Evolutionary conservation across 2,797 vertebrate species (phyloP), one percentile per base, ranked within the genome.

Genomic region (Pogonophryne albipinna): DNA sequence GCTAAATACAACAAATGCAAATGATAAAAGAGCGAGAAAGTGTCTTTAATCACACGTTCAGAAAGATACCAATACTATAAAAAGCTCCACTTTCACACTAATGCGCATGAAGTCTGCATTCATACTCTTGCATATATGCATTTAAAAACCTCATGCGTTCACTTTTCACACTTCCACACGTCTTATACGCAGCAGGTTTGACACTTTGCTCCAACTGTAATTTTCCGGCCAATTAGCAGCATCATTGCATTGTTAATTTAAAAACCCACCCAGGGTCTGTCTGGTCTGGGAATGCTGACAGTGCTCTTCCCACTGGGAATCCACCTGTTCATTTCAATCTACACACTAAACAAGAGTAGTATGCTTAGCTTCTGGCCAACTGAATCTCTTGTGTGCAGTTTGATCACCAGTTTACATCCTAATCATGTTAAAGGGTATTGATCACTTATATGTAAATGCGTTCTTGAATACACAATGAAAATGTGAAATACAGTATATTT

Each of bases 191-290:
- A 70, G 80, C 73, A 67, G 69, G 78, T 27, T 58, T 57, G 64
- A 79, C 70, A 59, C 72, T 67, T 83, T 57, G 66, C 58, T 87
- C 77, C 80, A 78, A 87, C 65, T 79, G 71, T 57, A 59, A 88
- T 90, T 89, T 90, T 88, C 77, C 77, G 75, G 68, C 34, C 82
- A 84, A 88, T 90, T 90, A 93, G 77, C 68, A 14, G 64, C 42
- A 6, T 76, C 44, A 34, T 79, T 69, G 75, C 53, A 19, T 74
- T 66, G 78, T 52, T 78, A 34, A 78, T 85, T 64, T 47, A 78
- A 10, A 12, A 38, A 38, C 10, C 50, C 58, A 46, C 41, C 61
- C 67, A 2, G 63, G 41, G 71, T 79, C 62, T 71, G 42, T 68
- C 58, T 60, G 65, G 50, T 86, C 50, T 77, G 66, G 50, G 74